Percentiles rank a stretch among this genome's conserved stretches.
Conservation (phyloP, 1,140 invertebrate genomes). For the Patella vulgata region DNA sequence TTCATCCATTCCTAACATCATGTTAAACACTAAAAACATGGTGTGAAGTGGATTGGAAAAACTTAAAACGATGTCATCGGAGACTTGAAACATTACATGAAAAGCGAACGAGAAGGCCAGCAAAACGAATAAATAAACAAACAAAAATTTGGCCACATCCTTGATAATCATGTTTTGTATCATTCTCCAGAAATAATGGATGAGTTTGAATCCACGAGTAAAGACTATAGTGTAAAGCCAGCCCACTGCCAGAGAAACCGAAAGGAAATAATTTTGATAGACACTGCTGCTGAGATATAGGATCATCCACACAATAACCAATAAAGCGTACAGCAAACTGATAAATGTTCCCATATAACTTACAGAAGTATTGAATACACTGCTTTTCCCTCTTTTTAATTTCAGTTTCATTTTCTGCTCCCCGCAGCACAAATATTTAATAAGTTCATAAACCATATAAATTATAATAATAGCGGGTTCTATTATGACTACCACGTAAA, state of each 20-base stretch:
- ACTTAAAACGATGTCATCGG: conserved; percentile 16
- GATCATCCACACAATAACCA: conserved; percentile 49
- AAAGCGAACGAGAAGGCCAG: conserved; percentile 57
- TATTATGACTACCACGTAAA: conserved; percentile 42
- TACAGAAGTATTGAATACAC: neutral
- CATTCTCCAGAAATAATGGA: conserved; percentile 61
- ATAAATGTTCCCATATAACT: conserved; percentile 2
- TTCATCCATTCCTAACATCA: conserved; percentile 58
- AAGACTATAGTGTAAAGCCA: conserved; percentile 56
- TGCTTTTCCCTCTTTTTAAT: conserved; percentile 4
- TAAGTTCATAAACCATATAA: conserved; percentile 24
- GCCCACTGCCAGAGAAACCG: conserved; percentile 47
- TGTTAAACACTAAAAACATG: conserved; percentile 48
- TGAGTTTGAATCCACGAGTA: conserved; percentile 52
- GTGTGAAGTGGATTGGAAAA: conserved; percentile 42
- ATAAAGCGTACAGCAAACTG: conserved; percentile 35
- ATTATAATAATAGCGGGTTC: conserved; percentile 43
- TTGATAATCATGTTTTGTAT: conserved; percentile 56
- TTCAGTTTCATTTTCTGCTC: conserved; percentile 5
- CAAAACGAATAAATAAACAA: conserved; percentile 59
- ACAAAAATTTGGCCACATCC: conserved; percentile 53
- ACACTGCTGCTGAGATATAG: conserved; percentile 28
- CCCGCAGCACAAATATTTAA: conserved; percentile 3
- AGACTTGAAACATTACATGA: conserved; percentile 48
- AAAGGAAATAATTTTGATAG: conserved; percentile 50